Evolutionary conservation across 2,113 vertebrate genomes (phyloP).

Genomic region (Aythya baeri): DNA sequence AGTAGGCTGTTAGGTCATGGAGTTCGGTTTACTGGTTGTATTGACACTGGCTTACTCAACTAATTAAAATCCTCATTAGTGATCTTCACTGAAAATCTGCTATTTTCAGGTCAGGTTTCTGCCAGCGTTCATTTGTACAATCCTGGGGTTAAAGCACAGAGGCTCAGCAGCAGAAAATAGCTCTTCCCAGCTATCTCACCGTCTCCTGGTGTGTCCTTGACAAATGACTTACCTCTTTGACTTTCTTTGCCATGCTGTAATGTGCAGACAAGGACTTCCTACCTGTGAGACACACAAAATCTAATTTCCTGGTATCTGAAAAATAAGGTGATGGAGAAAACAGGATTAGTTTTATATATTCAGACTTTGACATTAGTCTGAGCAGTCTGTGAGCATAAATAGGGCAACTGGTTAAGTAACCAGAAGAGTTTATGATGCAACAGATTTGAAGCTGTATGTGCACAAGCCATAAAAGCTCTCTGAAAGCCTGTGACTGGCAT

Average conservation of each 20-base stretch:
- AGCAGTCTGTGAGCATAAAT: not conserved
- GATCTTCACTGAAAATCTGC: slow-evolving; percentile 40
- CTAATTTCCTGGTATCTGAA: not conserved
- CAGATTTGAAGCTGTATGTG: not conserved
- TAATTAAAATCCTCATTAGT: slow-evolving; percentile 72
- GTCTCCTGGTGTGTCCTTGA: slow-evolving; percentile 17
- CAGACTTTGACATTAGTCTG: not conserved
- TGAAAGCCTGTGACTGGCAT: not conserved
- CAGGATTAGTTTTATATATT: not conserved
- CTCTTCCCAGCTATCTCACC: not conserved
- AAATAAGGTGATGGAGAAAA: not conserved
- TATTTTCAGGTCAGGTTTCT: slow-evolving; percentile 57
- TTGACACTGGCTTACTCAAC: slow-evolving; percentile 21
- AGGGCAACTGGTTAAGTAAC: not conserved
- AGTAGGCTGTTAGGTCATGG: slow-evolving; percentile 57
- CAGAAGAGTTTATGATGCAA: not conserved
- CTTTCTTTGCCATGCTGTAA: not conserved
- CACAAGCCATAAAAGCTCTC: not conserved
- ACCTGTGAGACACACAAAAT: not conserved
- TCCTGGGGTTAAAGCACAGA: slow-evolving; percentile 14
- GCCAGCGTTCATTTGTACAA: not conserved
- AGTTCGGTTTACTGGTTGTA: slow-evolving; percentile 38
- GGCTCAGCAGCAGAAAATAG: slow-evolving; percentile 54
- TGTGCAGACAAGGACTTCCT: not conserved
- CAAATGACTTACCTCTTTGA: not conserved